phyloP scores from a whole-genome alignment of 2,113 vertebrate species.

The Ailurus styani region DNA sequence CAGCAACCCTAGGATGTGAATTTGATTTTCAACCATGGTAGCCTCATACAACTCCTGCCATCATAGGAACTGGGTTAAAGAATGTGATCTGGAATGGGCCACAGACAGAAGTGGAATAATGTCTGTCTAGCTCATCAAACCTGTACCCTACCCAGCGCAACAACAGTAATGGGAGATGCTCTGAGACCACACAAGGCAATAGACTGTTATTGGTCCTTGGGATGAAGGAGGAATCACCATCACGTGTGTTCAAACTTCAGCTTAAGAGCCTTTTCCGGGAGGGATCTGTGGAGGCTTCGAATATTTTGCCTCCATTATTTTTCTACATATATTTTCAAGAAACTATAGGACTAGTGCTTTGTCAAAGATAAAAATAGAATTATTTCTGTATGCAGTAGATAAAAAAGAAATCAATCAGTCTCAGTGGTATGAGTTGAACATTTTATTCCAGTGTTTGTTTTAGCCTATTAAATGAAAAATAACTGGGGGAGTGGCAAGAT shows the following conservation, averaged over 20 bases:
- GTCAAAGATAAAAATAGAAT: neutral
- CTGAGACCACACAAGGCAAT: too few relatives aligned
- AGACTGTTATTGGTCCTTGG: neutral
- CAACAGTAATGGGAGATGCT: neutral
- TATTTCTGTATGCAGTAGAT: neutral
- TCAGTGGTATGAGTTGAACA: neutral
- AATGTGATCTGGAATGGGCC: neutral
- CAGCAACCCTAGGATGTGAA: neutral
- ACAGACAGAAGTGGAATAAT: neutral
- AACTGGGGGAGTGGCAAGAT: too few relatives aligned
- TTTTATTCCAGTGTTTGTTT: neutral
- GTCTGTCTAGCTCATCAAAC: neutral
- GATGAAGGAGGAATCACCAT: neutral
- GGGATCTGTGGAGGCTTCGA: neutral
- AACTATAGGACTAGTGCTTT: neutral
- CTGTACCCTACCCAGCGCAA: accelerated
- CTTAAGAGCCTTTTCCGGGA: neutral
- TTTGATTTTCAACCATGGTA: neutral
- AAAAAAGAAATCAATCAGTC: conserved; percentile 4
- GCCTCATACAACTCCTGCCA: neutral
- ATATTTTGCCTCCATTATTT: neutral
- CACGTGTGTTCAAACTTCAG: neutral
- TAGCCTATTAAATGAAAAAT: conserved; percentile 1
- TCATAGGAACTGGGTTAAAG: neutral
- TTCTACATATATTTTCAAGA: neutral